Evolutionary conservation across 2,888 invertebrate genomes (phyloP).

Genomic region (Dryococelus australis): DNA sequence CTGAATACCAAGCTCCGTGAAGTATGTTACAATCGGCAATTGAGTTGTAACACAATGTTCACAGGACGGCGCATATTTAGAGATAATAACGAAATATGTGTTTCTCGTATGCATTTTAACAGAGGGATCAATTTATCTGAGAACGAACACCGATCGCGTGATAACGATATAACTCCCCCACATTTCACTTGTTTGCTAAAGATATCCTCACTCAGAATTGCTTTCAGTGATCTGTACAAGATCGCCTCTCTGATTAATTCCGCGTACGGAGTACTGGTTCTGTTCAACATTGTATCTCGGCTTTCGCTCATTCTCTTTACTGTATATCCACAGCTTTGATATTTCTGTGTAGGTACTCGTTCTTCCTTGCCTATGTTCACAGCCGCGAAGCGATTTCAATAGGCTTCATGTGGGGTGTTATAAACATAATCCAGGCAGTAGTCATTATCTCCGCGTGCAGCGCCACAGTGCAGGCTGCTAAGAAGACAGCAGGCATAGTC

Average conservation of each 20-base stretch:
- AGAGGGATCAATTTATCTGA: too few relatives aligned
- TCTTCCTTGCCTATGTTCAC: not conserved
- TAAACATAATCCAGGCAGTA: not conserved
- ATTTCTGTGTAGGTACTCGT: not conserved
- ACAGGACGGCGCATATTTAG: too few relatives aligned
- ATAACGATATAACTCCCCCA: not conserved
- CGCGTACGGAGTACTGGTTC: not conserved
- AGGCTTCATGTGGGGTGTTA: not conserved
- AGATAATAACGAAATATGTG: too few relatives aligned
- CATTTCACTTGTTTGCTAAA: not conserved
- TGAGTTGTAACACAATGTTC: not conserved
- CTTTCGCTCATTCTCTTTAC: not conserved
- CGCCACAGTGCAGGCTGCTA: not conserved
- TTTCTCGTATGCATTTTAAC: too few relatives aligned
- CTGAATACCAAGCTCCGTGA: not conserved
- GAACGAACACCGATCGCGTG: too few relatives aligned
- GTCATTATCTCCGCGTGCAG: not conserved
- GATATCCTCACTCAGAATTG: not conserved
- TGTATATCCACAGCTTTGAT: not conserved
- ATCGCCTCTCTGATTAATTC: not conserved
- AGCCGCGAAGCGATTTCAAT: not conserved
- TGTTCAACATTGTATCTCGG: not conserved
- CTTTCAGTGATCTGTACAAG: not conserved
- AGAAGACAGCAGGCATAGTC: not conserved
- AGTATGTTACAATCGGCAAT: not conserved